phyloP scores from a whole-genome alignment of 1,140 invertebrate species.

The Drosophila lacertosa region DNA sequence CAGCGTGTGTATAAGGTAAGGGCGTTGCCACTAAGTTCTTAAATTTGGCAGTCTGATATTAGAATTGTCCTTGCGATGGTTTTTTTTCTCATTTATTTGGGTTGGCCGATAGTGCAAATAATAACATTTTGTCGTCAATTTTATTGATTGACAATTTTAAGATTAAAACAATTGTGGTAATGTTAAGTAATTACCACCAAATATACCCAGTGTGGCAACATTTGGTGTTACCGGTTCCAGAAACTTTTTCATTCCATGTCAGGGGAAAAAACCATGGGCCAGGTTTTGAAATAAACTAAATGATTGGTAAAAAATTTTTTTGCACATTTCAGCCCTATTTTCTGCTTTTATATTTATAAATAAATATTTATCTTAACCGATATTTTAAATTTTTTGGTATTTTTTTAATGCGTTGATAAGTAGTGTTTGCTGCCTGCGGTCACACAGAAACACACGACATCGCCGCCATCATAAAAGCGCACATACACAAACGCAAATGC shows the following conservation, averaged over 20 bases:
- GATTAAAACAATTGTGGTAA: neutral
- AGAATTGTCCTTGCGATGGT: neutral
- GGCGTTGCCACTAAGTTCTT: slow-evolving; percentile 49
- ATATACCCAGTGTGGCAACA: slow-evolving; percentile 7
- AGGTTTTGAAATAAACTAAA: too few relatives aligned
- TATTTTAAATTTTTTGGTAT: slow-evolving; percentile 2
- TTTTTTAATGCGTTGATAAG: slow-evolving; percentile 1
- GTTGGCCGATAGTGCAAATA: too few relatives aligned
- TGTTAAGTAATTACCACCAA: neutral
- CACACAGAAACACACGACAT: slow-evolving; percentile 25
- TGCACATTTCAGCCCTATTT: too few relatives aligned
- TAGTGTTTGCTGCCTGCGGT: neutral
- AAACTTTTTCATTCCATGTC: neutral
- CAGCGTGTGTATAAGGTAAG: slow-evolving; percentile 62
- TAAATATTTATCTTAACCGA: too few relatives aligned
- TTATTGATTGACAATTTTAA: neutral
- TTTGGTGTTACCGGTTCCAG: neutral
- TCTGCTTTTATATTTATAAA: too few relatives aligned
- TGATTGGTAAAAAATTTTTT: too few relatives aligned
- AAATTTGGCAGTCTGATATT: neutral
- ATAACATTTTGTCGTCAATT: neutral
- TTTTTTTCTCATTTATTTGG: neutral
- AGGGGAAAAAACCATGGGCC: too few relatives aligned
- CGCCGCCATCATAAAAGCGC: slow-evolving; percentile 64
- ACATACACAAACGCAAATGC: slow-evolving; percentile 51